phyloP scores from a whole-genome alignment of 2,888 invertebrate genomes.

The Caenorhabditis sp. region DNA sequence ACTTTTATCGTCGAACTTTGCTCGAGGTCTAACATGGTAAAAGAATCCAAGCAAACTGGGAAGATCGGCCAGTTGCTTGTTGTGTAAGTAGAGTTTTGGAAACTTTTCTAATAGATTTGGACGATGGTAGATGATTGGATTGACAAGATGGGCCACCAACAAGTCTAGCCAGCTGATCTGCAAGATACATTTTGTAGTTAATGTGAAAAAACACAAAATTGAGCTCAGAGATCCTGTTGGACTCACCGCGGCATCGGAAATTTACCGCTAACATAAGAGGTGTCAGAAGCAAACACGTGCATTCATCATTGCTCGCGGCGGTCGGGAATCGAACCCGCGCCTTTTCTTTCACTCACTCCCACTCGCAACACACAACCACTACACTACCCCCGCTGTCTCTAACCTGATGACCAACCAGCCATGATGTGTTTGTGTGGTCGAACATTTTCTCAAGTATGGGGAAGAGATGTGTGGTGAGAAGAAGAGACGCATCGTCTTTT shows the following conservation, averaged over 20 bases:
- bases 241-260: constrained; percentile 44
- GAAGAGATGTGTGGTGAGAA: constrained; percentile 27
- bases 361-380: too few species aligned
- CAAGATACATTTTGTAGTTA: too few species aligned
- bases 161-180: constrained; percentile 58
- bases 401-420: constrained; percentile 49
- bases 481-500: constrained; percentile 7
- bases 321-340: constrained; percentile 9
- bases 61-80: constrained; percentile 43
- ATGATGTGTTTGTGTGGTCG: constrained; percentile 29
- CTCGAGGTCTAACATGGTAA: constrained; percentile 41
- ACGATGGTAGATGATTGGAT: constrained; percentile 53
- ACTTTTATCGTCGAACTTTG: constrained; percentile 1
- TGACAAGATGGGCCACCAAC: constrained; percentile 46
- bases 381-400: constrained; percentile 29
- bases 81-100: constrained; percentile 49
- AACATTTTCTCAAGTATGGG: constrained; percentile 29
- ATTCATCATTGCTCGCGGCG: constrained; percentile 39
- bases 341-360: too few species aligned
- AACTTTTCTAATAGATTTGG: constrained; percentile 41
- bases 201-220: too few species aligned
- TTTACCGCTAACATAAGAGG: constrained; percentile 49
- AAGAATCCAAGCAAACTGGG: constrained; percentile 43
- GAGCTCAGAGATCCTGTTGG: constrained; percentile 45
- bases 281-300: constrained; percentile 42